Evolutionary conservation across 2,888 invertebrate species (phyloP), one percentile per base, ranked within the genome.

Genomic region (Malachius bipustulatus): DNA sequence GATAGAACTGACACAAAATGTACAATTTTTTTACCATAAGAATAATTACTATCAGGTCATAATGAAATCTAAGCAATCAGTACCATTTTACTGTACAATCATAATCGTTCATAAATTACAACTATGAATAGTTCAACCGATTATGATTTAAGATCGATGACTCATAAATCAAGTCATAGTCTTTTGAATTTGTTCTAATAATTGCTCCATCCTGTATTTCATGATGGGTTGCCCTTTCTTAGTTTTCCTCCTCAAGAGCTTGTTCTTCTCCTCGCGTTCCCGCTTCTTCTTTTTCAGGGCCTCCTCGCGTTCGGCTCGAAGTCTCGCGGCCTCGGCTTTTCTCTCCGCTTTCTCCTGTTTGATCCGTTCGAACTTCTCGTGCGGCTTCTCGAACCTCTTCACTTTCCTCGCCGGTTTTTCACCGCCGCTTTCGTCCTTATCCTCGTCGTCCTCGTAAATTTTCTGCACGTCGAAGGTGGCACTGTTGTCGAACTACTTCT

Each of bases 141-240:
- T n/a, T n/a, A n/a, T n/a, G n/a, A n/a, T n/a, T n/a, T n/a, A n/a
- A n/a, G n/a, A n/a, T n/a, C n/a, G n/a, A n/a, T n/a, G n/a, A n/a
- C n/a, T n/a, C n/a, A n/a, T n/a, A n/a, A n/a, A n/a, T n/a, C n/a
- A n/a, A n/a, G 24, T 28, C 14, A 38, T 39, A 41, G 36, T 46
- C 34, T 52, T 51, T 57, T 82, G 74, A 47, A 88, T 82, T 60
- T 82, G 77, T 51, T 84, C 79, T 10, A 85, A 61, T 34, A 90
- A 63, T 52, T 83, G 57, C 60, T 88, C 77, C 54, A 89, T 67
- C 46, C 87, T 69, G 35, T 78, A 79, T 38, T 77, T 82, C 87
- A 90, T 88, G 2, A 87, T 64, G 0, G 89, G 89, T 54, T 90
- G 89, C 0, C 89, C 89, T 49, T 73, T 82, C 48, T 73, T 78